A percentile compares a stretch with the other conserved stretches of the same genome.
phyloP scores from a whole-genome alignment of 1,140 invertebrate species.

The Anastrepha ludens region DNA sequence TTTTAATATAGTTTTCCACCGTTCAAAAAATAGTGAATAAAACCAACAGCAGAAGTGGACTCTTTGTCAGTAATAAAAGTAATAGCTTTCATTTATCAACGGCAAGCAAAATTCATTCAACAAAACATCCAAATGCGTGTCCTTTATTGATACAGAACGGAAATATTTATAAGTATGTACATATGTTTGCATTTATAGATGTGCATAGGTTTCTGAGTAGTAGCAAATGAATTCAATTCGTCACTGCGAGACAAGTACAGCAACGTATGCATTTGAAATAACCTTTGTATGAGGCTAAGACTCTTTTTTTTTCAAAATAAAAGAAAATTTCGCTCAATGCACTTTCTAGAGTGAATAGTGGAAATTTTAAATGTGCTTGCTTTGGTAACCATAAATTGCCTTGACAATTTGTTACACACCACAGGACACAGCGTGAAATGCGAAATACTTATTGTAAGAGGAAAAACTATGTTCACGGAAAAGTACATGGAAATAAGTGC shows the following conservation, averaged over 20 bases:
- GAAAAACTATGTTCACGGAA: neutral
- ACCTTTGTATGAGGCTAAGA: no score
- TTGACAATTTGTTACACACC: constrained; percentile 40
- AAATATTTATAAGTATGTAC: neutral
- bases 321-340: neutral
- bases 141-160: neutral
- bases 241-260: neutral
- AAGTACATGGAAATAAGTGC: neutral
- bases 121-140: neutral
- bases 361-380: neutral
- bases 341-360: neutral
- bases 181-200: no score
- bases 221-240: neutral
- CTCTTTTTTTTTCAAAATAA: no score
- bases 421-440: neutral
- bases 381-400: neutral
- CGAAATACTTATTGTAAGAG: neutral
- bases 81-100: constrained; percentile 6
- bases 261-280: neutral
- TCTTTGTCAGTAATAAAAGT: neutral
- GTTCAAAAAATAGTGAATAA: no score
- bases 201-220: neutral
- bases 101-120: neutral
- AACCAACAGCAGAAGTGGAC: no score
- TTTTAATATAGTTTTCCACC: no score